Evolutionary conservation across 2,888 invertebrate species (phyloP).

Genomic region (Anarsia innoxiella): DNA sequence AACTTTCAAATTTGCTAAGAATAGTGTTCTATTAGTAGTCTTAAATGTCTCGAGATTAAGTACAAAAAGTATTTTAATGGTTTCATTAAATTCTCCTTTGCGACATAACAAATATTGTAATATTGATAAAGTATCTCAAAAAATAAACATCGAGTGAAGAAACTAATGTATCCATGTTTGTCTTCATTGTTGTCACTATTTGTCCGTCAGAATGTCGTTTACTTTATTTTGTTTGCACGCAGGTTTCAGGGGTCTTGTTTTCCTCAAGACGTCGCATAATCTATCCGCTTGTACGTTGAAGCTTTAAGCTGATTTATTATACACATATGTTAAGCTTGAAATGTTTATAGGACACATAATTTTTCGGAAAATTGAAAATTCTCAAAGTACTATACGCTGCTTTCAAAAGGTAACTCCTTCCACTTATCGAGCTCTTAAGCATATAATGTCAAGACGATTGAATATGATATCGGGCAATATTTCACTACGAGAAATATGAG

Average conservation of each 20-base stretch:
- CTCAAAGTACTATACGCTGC: constrained; percentile 23
- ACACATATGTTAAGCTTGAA: constrained; percentile 28
- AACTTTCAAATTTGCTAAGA: too few species aligned
- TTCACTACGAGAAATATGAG: constrained; percentile 49
- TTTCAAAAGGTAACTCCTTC: constrained; percentile 20
- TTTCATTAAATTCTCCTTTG: constrained; percentile 11
- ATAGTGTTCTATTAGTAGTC: too few species aligned
- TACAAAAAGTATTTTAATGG: too few species aligned
- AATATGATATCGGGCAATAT: constrained; percentile 47
- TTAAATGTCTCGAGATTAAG: constrained; percentile 1
- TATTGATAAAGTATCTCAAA: constrained; percentile 11
- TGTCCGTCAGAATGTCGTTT: constrained; percentile 17
- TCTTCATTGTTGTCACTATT: constrained; percentile 17
- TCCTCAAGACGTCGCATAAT: constrained; percentile 30
- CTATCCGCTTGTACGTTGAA: constrained; percentile 18
- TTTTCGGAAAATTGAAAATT: constrained; percentile 27
- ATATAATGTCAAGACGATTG: constrained; percentile 39
- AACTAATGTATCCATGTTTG: constrained; percentile 16
- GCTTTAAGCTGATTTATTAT: constrained; percentile 28
- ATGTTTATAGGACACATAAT: constrained; percentile 28
- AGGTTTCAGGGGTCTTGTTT: constrained; percentile 21
- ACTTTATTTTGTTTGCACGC: constrained; percentile 19
- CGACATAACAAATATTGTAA: constrained; percentile 5
- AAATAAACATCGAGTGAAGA: constrained; percentile 7
- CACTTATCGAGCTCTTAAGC: constrained; percentile 28